Conservation (phyloP, 2,797 vertebrate species). For the Simalia tracyae region DNA sequence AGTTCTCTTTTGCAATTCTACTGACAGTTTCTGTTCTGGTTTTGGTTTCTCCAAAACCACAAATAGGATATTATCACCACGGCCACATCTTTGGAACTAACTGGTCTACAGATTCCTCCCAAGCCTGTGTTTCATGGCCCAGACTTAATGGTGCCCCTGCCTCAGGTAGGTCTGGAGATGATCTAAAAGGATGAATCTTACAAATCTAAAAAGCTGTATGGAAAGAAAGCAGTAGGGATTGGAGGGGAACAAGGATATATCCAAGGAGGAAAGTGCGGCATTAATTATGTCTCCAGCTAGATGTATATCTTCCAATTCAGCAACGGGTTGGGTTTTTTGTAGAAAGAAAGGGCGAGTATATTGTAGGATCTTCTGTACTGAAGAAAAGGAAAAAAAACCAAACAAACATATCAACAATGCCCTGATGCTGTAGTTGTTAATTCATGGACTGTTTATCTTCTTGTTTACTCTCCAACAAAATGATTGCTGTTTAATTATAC, state of each 20-base stretch:
- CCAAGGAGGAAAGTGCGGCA: not conserved
- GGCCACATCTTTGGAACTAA: not conserved
- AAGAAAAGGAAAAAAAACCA: not conserved
- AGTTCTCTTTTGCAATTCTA: not conserved
- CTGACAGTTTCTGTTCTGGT: not conserved
- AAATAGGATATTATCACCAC: not conserved
- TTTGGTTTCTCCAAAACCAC: not conserved
- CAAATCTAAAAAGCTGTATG: not conserved
- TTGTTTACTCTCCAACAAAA: slow-evolving; percentile 64
- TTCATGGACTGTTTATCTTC: slow-evolving; percentile 55
- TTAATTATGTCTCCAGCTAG: not conserved
- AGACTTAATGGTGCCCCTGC: not conserved
- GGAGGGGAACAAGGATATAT: not conserved
- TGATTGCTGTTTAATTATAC: slow-evolving; percentile 63
- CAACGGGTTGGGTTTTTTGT: slow-evolving; percentile 19
- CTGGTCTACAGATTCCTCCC: not conserved
- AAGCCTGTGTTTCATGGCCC: not conserved
- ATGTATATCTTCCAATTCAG: slow-evolving; percentile 17
- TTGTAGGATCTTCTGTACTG: slow-evolving; percentile 25
- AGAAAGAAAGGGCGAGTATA: slow-evolving; percentile 11
- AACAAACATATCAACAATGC: not conserved
- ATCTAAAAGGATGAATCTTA: not conserved
- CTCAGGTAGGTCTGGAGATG: not conserved
- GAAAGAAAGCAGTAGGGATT: accelerated
- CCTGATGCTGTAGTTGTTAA: slow-evolving; percentile 42